Percentiles rank a stretch among this genome's conserved stretches.
Conservation (phyloP, 1,140 invertebrate genomes). For the Cecropterus lyciades region DNA sequence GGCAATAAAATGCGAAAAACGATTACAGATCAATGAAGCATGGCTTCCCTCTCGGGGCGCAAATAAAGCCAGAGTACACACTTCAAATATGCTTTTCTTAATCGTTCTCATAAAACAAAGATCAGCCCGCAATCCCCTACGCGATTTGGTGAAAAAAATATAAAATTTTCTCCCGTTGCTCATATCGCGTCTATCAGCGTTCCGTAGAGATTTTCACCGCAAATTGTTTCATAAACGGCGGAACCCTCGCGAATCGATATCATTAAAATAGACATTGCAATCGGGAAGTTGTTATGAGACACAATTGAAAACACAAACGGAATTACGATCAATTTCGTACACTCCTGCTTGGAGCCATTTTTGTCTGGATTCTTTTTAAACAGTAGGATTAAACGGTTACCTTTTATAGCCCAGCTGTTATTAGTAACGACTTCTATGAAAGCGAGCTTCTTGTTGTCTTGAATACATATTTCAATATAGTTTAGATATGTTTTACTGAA, state of each 20-base stretch:
- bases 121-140: constrained; percentile 72
- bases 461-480: too few relatives aligned
- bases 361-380: constrained; percentile 29
- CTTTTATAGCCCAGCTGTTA: neutral
- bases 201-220: constrained; percentile 62
- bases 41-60: constrained; percentile 72
- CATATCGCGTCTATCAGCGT: constrained; percentile 66
- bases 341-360: constrained; percentile 45
- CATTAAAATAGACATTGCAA: constrained; percentile 45
- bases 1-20: constrained; percentile 80
- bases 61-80: constrained; percentile 81
- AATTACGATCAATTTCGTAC: constrained; percentile 53
- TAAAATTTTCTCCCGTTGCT: constrained; percentile 66
- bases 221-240: constrained; percentile 66
- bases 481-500: too few relatives aligned
- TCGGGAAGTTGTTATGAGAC: constrained; percentile 57
- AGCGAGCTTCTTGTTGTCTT: too few relatives aligned
- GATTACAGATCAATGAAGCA: constrained; percentile 83
- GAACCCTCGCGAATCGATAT: constrained; percentile 63
- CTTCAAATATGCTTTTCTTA: constrained; percentile 84
- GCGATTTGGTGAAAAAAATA: constrained; percentile 58
- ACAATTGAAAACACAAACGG: constrained; percentile 57
- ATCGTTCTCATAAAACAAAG: constrained; percentile 84
- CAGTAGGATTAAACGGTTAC: neutral
- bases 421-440: neutral